These are phyloP conservation scores for Julus scandinavius DNA, from an alignment of 2,888 invertebrate species.

Conservation along the genomic window DNA sequence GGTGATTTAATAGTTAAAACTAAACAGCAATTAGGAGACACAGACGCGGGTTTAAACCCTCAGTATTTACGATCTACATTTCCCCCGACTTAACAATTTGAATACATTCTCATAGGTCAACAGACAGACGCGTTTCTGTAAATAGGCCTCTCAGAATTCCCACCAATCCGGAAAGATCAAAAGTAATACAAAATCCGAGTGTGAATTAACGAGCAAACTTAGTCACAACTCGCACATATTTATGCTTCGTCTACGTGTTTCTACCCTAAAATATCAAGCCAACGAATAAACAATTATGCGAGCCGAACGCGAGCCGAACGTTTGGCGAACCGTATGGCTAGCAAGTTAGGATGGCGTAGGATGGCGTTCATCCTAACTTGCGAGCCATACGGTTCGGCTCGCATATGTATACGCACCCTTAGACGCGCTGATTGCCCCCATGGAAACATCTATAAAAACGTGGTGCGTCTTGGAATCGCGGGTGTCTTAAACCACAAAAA, in stretches of 20 bases:
- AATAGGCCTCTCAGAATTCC: neutral
- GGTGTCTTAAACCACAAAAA: too few species aligned
- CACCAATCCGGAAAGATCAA: constrained; percentile 35
- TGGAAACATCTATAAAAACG: too few species aligned
- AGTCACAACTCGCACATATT: neutral
- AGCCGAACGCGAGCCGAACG: too few species aligned
- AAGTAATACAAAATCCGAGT: constrained; percentile 8
- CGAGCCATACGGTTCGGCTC: too few species aligned
- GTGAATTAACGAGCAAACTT: neutral
- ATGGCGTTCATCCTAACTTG: too few species aligned
- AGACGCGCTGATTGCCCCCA: too few species aligned
- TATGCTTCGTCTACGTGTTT: neutral
- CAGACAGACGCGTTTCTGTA: neutral
- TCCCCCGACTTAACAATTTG: neutral
- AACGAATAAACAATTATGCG: neutral
- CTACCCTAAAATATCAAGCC: neutral
- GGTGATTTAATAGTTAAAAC: constrained; percentile 34
- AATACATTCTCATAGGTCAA: constrained; percentile 13
- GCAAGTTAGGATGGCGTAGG: too few species aligned
- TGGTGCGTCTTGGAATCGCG: too few species aligned
- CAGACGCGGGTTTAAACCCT: neutral
- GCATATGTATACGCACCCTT: too few species aligned
- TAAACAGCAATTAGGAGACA: neutral
- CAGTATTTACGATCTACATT: constrained; percentile 19
- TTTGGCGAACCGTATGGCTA: too few species aligned